These are phyloP conservation scores for Abrostola tripartita DNA, from an alignment of 2,888 invertebrate species.

Conservation along the genomic window DNA sequence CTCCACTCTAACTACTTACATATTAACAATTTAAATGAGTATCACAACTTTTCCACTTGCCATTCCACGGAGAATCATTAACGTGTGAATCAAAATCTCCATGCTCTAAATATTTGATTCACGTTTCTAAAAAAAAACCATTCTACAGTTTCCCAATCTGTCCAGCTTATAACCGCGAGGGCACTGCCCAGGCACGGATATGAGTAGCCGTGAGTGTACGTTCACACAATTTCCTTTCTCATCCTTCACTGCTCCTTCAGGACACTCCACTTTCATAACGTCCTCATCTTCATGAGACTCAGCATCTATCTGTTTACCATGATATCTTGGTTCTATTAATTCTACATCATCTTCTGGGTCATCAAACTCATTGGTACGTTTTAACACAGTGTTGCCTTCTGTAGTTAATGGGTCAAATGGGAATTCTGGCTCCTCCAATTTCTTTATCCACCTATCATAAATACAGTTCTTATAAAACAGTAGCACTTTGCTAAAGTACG, in stretches of 20 bases:
- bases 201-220: constrained; percentile 69
- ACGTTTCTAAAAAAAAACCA: constrained; percentile 54
- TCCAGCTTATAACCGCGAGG: constrained; percentile 76
- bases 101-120: background rate
- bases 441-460: constrained; percentile 64
- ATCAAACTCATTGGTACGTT: constrained; percentile 35
- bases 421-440: constrained; percentile 39
- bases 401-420: constrained; percentile 21
- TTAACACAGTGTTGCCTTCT: constrained; percentile 36
- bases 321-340: constrained; percentile 74
- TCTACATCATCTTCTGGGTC: constrained; percentile 77
- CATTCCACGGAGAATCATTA: background rate
- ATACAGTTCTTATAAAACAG: constrained; percentile 71
- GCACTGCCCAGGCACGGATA: constrained; percentile 77
- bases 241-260: constrained; percentile 64
- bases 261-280: constrained; percentile 57
- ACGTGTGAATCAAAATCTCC: background rate
- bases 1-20: background rate
- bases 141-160: constrained; percentile 73
- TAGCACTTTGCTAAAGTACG: constrained; percentile 68
- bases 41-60: background rate
- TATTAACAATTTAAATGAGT: background rate
- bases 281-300: constrained; percentile 38
- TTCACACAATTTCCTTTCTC: constrained; percentile 67
- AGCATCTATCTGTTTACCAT: constrained; percentile 61